Percentiles rank a stretch among this genome's conserved stretches.
phyloP scores from a whole-genome alignment of 2,797 vertebrate genomes.

The Chelidonichthys spinosus region DNA sequence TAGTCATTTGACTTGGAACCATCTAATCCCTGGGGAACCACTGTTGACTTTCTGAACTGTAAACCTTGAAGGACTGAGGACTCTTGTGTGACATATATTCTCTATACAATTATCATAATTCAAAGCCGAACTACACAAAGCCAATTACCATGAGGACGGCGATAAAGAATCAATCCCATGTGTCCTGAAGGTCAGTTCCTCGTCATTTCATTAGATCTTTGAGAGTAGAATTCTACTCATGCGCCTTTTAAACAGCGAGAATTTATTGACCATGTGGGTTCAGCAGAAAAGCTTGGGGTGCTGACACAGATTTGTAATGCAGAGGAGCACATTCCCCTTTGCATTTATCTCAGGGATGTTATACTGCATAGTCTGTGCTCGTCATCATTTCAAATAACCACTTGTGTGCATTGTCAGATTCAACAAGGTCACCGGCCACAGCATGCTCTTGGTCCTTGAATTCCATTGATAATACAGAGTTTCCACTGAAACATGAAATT shows the following conservation, averaged over 20 bases:
- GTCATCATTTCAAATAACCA: slow-evolving; percentile 40
- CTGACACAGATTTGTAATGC: slow-evolving; percentile 70
- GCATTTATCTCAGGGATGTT: slow-evolving; percentile 44
- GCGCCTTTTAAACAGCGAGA: slow-evolving; percentile 62
- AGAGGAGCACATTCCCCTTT: slow-evolving; percentile 51
- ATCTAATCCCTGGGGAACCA: slow-evolving; percentile 62
- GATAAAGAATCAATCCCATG: slow-evolving; percentile 76
- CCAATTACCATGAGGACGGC: slow-evolving; percentile 75
- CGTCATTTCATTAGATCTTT: slow-evolving; percentile 75
- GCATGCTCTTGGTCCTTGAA: slow-evolving; percentile 1
- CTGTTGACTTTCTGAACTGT: slow-evolving; percentile 72
- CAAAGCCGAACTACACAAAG: slow-evolving; percentile 69
- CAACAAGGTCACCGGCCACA: slow-evolving; percentile 48
- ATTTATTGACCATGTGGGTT: slow-evolving; percentile 71
- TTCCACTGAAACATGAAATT: neutral
- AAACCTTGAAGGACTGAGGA: slow-evolving; percentile 75
- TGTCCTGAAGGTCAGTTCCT: slow-evolving; percentile 78
- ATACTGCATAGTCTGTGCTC: slow-evolving; percentile 35
- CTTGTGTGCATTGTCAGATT: slow-evolving; percentile 21
- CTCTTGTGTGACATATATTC: slow-evolving; percentile 71
- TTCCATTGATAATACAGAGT: neutral
- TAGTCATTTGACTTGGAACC: slow-evolving; percentile 58
- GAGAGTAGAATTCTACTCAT: slow-evolving; percentile 64
- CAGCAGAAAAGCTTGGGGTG: slow-evolving; percentile 55
- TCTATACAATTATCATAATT: slow-evolving; percentile 72